phyloP scores from a whole-genome alignment of 2,888 invertebrate genomes.

The Hyles lineata region DNA sequence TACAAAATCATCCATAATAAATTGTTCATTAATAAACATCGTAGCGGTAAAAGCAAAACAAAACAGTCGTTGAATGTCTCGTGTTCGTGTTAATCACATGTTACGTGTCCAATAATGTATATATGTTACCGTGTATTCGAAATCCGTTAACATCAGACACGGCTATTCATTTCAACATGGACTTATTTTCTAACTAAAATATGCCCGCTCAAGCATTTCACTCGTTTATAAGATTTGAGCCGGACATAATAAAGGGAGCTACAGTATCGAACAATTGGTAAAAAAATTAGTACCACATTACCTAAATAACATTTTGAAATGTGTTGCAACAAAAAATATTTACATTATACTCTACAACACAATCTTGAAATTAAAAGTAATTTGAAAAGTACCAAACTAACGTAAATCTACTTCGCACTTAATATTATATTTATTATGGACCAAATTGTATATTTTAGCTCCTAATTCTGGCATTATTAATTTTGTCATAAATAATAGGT shows the following conservation, averaged over 20 bases:
- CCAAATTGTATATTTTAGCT: background rate
- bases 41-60: conserved; percentile 84
- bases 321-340: too few species aligned
- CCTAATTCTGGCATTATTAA: background rate
- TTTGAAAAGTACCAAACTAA: too few species aligned
- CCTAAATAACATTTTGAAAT: too few species aligned
- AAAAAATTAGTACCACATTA: too few species aligned
- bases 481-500: background rate
- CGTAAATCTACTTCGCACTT: background rate
- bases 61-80: conserved; percentile 76
- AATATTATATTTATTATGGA: background rate
- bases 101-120: conserved; percentile 66
- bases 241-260: background rate
- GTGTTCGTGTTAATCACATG: conserved; percentile 83
- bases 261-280: too few species aligned
- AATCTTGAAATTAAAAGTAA: too few species aligned
- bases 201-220: background rate
- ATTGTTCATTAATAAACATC: conserved; percentile 80
- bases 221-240: background rate
- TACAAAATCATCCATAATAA: conserved; percentile 68
- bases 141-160: conserved; percentile 28
- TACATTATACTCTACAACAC: too few species aligned
- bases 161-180: background rate
- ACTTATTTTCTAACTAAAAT: background rate
- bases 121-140: conserved; percentile 28